Evolutionary conservation across 1,140 invertebrate genomes (phyloP), one percentile per base, ranked within the genome.

Genomic region (Battus philenor): DNA sequence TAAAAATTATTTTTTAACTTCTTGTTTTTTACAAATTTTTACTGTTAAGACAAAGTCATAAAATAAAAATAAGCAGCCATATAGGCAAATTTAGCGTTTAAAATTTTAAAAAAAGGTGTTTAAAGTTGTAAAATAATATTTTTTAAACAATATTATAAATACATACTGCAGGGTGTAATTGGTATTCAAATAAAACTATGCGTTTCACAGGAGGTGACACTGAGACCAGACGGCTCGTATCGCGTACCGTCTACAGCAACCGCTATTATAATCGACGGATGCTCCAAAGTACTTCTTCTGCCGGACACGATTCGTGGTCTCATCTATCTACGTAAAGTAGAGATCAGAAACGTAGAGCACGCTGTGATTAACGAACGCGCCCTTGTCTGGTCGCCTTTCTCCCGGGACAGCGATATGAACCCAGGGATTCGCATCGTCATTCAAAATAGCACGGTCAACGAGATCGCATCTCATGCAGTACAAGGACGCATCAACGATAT

Each of bases 401-500:
- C 64, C 5, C 60, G 51, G 6, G 60, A 71, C 15, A 67, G 51
- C 47, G 68, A 74, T 16, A 63, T 69, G 55, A 69, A 74, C 38
- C 80, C 73, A 10, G 86, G 86, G 15, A 47, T 86, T 12, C 56
- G 67, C 44, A 76, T 87, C 18, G 32, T 44, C 6, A 79, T 86
- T 31, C 44, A 64, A 13, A 84, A 84, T 44, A 76, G 73, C 34
- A 87, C 85, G 33, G 79, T 93, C 20, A 84, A 88, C 18, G 77
- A 89, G 18, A 87, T 93, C 22, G 88, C 91, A 1, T 90, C 90
- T 22, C 89, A 91, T 59, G 87, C 90, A 1, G 91, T 94, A 47
- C 89, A 89, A 50, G 93, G 93, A 1, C 88, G 90, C 36, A 88
- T 94, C 27, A 89, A 91, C 50, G 87, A 90, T 44, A 90, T 94